Base-by-base conservation (phyloP, 1,140 invertebrate species). In the Andricus grossulariae region DNA sequence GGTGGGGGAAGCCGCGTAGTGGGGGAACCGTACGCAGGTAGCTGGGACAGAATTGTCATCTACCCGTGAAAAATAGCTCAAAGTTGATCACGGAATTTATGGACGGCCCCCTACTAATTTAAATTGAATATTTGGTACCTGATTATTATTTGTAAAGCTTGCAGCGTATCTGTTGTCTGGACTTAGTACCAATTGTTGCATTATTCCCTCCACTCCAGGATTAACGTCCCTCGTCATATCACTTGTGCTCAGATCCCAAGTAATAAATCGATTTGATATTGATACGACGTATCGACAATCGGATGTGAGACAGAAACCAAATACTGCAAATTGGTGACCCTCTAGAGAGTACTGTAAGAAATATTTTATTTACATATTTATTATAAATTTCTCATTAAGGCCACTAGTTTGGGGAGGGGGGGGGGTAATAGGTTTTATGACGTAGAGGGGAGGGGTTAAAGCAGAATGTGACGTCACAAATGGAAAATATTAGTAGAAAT, bases 291-390 rank as follows among this genome's bases (percentile, higher is more conserved):
- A 98, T 66, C 97, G 95, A 75, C 95, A 96, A 92, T 99, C 98
- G 0, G 96, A 96, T 0, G 97, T 99, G 12, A 99, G 90, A 60
- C 95, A 96, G 83, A 99, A 98, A 13, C 96, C 98, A 90, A 99
- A 99, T 0, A 99, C 97, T 0, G 98, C 98, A 90, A 99, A 99
- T 85, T 98, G 97, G 92, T 99, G 98, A 3, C 98, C 98, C 92
- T 99, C 98, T 52, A 99, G 89, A 0, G 98, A 99, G 87, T 99
- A 99, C 95, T 97, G 90, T 79, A 16, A 3, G 5, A 39, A 45
- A 5, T 5, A 32, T 32, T 32, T 32, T 32, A 32, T 32, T 32
- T 32, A 5, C 0, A 5, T 32, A 32, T 32, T 32, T 32, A 32
- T 32, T 32, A 3, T 0, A 32, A 32, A 32, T 32, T 3, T 32